Evolutionary conservation across 2,113 vertebrate species (phyloP).

Genomic region (Plecotus auritus): DNA sequence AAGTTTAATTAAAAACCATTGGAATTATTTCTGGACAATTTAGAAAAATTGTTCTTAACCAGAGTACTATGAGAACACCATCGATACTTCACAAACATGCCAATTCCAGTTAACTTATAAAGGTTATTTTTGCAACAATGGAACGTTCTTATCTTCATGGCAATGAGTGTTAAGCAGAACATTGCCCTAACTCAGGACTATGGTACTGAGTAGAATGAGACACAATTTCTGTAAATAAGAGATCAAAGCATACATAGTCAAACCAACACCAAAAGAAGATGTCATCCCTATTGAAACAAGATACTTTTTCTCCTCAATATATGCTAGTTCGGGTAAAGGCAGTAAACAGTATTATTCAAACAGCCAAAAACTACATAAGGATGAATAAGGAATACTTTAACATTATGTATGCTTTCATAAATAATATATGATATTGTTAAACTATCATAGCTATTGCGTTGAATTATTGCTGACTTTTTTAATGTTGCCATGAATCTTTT

Average conservation of each 20-base stretch:
- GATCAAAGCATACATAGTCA: not conserved
- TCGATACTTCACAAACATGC: not conserved
- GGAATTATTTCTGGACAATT: not conserved
- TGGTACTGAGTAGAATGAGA: not conserved
- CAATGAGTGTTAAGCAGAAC: not conserved
- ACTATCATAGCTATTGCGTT: not conserved
- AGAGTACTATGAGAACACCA: not conserved
- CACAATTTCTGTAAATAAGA: not conserved
- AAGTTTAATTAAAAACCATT: not conserved
- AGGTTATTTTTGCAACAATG: not conserved
- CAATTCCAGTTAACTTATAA: not conserved
- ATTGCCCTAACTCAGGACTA: not conserved
- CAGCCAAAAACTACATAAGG: not conserved
- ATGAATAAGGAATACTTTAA: not conserved
- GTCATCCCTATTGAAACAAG: not conserved
- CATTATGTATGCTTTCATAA: not conserved
- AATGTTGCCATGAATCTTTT: not conserved
- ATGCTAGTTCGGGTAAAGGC: not conserved
- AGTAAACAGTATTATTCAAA: not conserved
- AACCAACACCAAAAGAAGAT: not conserved
- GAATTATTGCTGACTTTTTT: not conserved
- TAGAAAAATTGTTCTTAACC: not conserved
- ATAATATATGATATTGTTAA: not conserved
- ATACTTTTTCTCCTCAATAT: not conserved
- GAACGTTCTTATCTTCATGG: not conserved